phyloP scores from a whole-genome alignment of 2,888 invertebrate species.

The Dasysyrphus albostriatus region DNA sequence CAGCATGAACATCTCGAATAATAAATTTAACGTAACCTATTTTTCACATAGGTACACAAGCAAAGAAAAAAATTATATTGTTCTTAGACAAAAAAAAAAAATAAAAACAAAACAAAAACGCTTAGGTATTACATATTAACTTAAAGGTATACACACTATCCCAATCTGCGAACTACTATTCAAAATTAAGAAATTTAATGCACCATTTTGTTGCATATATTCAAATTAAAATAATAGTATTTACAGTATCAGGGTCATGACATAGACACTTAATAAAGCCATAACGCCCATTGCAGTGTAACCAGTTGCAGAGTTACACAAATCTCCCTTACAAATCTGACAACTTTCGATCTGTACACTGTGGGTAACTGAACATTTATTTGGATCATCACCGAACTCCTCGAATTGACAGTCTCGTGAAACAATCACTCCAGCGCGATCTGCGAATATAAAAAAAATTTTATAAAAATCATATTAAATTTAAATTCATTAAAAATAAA shows the following conservation, averaged over 20 bases:
- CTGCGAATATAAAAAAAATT: slow-evolving; percentile 67
- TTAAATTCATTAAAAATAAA: not conserved
- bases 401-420: slow-evolving; percentile 82
- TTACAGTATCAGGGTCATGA: slow-evolving; percentile 79
- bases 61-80: no score
- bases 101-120: slow-evolving; percentile 7
- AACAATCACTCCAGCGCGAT: slow-evolving; percentile 81
- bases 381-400: slow-evolving; percentile 79
- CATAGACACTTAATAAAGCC: slow-evolving; percentile 79
- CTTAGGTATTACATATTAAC: not conserved
- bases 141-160: not conserved
- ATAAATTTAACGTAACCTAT: no score
- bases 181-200: not conserved
- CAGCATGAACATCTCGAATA: no score
- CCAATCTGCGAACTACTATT: not conserved
- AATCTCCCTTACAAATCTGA: slow-evolving; percentile 88
- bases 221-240: not conserved
- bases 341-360: slow-evolving; percentile 84
- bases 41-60: no score
- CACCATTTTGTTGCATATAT: slow-evolving; percentile 5
- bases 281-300: slow-evolving; percentile 78
- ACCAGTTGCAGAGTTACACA: slow-evolving; percentile 86
- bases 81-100: not conserved
- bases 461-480: slow-evolving; percentile 21
- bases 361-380: slow-evolving; percentile 81